A percentile compares a stretch with the other conserved stretches of the same genome.
These are phyloP conservation scores for Pimephales promelas DNA, from an alignment of 2,113 vertebrate species.

Conservation along the genomic window DNA sequence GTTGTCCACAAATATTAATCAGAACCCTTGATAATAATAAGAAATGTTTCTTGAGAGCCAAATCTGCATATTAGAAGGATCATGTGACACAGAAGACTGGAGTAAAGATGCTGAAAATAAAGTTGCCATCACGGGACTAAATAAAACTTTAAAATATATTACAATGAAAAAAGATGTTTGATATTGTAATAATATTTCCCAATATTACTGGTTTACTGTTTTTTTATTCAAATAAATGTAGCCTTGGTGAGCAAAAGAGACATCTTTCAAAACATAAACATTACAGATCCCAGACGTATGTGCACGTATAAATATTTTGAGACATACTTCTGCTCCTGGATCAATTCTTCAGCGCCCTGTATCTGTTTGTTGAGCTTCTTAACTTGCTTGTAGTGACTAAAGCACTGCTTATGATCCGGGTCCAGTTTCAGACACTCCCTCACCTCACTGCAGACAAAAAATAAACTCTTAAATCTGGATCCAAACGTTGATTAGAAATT, in stretches of 20 bases:
- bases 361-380: conserved; percentile 98
- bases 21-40: too few species aligned
- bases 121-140: background rate
- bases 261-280: too few species aligned
- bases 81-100: background rate
- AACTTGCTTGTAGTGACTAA: conserved; percentile 94
- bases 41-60: too few species aligned
- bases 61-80: background rate
- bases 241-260: background rate
- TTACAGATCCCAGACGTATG: background rate
- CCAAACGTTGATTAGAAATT: background rate
- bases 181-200: background rate
- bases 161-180: background rate
- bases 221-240: background rate
- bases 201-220: background rate
- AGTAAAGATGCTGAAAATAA: background rate
- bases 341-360: conserved; percentile 86
- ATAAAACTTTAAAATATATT: background rate
- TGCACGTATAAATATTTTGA: background rate
- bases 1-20: too few species aligned
- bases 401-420: conserved; percentile 95
- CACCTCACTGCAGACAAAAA: conserved; percentile 83
- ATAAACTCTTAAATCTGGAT: background rate
- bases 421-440: conserved; percentile 97
- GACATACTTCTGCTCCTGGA: conserved; percentile 87